Evolutionary conservation across 2,888 invertebrate species (phyloP).

Genomic region (Drosophila eohydei): DNA sequence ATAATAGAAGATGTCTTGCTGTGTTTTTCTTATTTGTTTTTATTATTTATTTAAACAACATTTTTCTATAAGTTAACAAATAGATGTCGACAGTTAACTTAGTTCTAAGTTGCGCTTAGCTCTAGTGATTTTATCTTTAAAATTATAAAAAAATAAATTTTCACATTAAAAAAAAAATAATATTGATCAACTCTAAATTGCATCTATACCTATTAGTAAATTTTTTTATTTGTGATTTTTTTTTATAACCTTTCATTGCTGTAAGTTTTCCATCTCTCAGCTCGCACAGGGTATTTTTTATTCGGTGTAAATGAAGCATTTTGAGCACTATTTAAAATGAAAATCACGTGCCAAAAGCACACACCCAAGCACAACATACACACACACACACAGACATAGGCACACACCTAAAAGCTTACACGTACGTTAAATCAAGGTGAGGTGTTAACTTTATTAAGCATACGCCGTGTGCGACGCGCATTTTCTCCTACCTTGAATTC

Average conservation of each 20-base stretch:
- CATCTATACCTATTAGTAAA: not conserved
- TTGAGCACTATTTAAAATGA: slow-evolving; percentile 55
- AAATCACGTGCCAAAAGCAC: slow-evolving; percentile 53
- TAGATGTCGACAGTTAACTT: too few species aligned
- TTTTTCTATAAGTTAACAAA: too few species aligned
- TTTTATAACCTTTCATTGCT: not conserved
- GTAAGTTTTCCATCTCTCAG: not conserved
- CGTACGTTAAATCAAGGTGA: slow-evolving; percentile 63
- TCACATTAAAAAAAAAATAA: too few species aligned
- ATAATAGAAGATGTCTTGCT: too few species aligned
- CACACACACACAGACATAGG: not conserved
- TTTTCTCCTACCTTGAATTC: slow-evolving; percentile 37
- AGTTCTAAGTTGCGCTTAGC: too few species aligned
- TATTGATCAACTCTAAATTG: too few species aligned
- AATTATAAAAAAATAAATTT: too few species aligned
- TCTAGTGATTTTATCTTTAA: too few species aligned
- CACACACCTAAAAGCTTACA: slow-evolving; percentile 35
- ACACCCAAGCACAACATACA: slow-evolving; percentile 6
- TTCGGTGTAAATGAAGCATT: not conserved
- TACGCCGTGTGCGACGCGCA: slow-evolving; percentile 53
- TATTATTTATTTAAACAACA: too few species aligned
- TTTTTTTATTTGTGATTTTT: not conserved
- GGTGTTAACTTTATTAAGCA: slow-evolving; percentile 70
- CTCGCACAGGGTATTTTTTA: not conserved
- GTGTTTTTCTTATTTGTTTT: too few species aligned